Conservation (phyloP, 2,888 invertebrate species). For the Torymus auratus region DNA sequence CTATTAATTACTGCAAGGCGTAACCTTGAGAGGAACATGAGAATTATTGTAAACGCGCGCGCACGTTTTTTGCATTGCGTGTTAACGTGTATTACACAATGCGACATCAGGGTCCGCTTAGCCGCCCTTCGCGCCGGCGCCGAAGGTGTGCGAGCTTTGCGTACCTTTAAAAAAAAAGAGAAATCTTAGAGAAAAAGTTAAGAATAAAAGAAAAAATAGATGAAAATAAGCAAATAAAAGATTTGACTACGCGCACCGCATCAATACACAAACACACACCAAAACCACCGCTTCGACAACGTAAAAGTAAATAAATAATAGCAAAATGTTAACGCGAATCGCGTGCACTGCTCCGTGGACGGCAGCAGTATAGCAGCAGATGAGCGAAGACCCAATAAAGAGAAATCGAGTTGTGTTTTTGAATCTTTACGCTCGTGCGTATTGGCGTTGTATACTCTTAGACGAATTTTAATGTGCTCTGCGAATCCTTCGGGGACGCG, state of each 20-base stretch:
- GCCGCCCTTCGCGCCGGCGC: too few relatives aligned
- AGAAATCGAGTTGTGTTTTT: not conserved
- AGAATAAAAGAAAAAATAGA: not conserved
- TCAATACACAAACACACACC: not conserved
- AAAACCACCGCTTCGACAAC: too few relatives aligned
- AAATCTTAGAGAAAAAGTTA: not conserved
- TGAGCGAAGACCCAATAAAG: not conserved
- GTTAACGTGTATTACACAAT: too few relatives aligned
- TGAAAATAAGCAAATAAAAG: not conserved
- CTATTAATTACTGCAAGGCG: not conserved
- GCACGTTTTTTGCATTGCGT: too few relatives aligned
- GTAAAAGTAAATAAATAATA: too few relatives aligned
- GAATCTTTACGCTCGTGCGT: not conserved
- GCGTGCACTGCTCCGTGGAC: too few relatives aligned
- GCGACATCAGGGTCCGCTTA: too few relatives aligned
- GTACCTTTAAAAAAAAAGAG: too few relatives aligned
- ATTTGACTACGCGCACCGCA: not conserved
- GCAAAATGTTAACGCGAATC: too few relatives aligned
- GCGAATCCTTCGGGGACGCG: constrained; percentile 25
- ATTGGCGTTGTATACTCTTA: constrained; percentile 31
- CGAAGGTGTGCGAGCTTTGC: too few relatives aligned
- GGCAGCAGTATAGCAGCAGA: too few relatives aligned
- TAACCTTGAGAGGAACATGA: not conserved
- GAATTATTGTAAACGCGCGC: too few relatives aligned
- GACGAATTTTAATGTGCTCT: constrained; percentile 45